phyloP scores from a whole-genome alignment of 2,888 invertebrate genomes.

The Nyleta sp. region DNA sequence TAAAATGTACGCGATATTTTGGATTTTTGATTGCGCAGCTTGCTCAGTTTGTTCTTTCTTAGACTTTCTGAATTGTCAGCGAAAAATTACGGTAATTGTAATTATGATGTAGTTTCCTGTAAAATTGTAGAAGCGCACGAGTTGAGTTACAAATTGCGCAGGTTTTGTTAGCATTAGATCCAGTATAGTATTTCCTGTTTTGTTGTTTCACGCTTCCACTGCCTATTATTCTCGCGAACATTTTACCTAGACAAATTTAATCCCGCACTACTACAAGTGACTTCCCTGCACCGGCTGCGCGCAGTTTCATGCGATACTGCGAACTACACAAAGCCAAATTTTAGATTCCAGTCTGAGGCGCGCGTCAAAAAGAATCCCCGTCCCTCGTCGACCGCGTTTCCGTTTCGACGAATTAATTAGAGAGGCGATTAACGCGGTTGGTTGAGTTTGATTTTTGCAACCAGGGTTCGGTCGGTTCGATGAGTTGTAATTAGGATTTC shows the following conservation, averaged over 20 bases:
- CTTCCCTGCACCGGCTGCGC: constrained; percentile 54
- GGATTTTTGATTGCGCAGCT: too few relatives aligned
- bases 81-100: constrained; percentile 14
- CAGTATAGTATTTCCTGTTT: constrained; percentile 62
- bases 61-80: too few relatives aligned
- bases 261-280: constrained; percentile 59
- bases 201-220: constrained; percentile 62
- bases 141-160: constrained; percentile 47
- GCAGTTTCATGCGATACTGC: constrained; percentile 40
- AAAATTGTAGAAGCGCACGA: constrained; percentile 35
- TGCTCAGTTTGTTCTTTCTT: too few relatives aligned
- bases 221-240: constrained; percentile 63
- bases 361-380: constrained; percentile 1
- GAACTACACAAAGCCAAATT: constrained; percentile 52
- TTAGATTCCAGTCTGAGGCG: constrained; percentile 31
- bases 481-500: constrained; percentile 5
- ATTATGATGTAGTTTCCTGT: constrained; percentile 14
- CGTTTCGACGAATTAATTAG: neutral
- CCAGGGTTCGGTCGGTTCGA: neutral
- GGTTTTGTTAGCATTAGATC: constrained; percentile 62
- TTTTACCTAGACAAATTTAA: constrained; percentile 64
- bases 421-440: neutral
- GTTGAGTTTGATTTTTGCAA: neutral
- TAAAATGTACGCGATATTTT: too few relatives aligned
- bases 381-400: neutral